These are phyloP conservation scores for Lagenorhynchus albirostris DNA, from an alignment of 2,113 vertebrate species.

Conservation along the genomic window DNA sequence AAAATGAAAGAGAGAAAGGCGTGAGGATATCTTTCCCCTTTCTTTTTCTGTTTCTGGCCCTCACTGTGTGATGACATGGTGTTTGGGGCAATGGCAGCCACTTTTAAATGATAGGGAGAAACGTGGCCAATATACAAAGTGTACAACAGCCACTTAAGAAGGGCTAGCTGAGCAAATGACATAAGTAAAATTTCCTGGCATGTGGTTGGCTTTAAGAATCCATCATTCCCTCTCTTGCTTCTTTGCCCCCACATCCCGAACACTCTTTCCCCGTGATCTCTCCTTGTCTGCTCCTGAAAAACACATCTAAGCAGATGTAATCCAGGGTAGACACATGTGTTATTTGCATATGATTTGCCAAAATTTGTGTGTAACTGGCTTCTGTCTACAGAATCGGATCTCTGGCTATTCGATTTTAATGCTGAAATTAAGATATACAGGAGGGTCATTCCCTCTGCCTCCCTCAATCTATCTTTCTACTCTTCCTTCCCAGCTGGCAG, in stretches of 20 bases:
- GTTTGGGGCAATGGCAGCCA: too few relatives aligned
- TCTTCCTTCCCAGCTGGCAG: background rate
- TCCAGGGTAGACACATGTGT: background rate
- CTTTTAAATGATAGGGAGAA: background rate
- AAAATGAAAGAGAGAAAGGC: background rate
- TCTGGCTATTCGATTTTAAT: slow-evolving; percentile 8
- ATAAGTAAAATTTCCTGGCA: background rate
- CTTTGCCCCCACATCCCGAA: background rate
- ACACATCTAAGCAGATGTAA: background rate
- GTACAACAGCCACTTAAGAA: background rate
- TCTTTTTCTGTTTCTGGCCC: background rate
- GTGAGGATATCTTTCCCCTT: background rate
- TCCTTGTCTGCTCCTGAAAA: background rate
- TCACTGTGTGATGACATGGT: background rate
- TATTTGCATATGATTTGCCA: slow-evolving; percentile 21
- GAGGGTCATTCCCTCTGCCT: background rate
- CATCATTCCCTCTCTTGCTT: background rate
- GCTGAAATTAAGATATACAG: background rate
- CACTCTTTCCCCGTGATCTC: background rate
- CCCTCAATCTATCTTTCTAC: background rate
- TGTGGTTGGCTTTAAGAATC: background rate
- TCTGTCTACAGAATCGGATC: slow-evolving; percentile 20
- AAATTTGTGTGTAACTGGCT: slow-evolving; percentile 29
- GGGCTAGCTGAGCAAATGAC: background rate
- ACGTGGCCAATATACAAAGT: background rate